Evolutionary conservation across 2,888 invertebrate genomes (phyloP), one percentile per base, ranked within the genome.

Genomic region (Drosophila setosimentum): DNA sequence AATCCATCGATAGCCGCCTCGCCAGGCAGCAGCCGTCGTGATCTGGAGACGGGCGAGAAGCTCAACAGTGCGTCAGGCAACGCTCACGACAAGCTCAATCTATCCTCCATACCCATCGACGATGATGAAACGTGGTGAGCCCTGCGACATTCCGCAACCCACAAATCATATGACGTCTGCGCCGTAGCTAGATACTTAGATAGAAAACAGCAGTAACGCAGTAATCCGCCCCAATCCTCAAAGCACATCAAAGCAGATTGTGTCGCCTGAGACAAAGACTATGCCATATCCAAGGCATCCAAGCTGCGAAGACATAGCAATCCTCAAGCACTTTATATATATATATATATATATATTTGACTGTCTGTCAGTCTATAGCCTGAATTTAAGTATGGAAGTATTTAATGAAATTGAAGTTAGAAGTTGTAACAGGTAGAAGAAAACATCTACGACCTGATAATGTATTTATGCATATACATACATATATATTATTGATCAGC

Each of bases 51-150:
- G 18, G 91, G 91, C 5, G 93, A 93, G 45, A 93, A 93, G 60
- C 72, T 91, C 0, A 91, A 78, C 71, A 89, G 86, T 24, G 89
- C 16, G 24, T 37, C 27, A n/a, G 90, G 90, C 24, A 95, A 94
- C 55, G 88, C 82, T 33, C 94, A 95, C 73, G 95, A 96, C 74
- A 94, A 94, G 76, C 88, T 95, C 4, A 95, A 94, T 83, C 93
- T 95, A 55, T 95, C 94, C 78, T 95, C 95, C 63, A 95, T 94
- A 80, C 94, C 94, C 29, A 95, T 95, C 73, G 94, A 95, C 61
- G 97, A 97, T 74, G 96, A 96, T 90, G 97, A 97, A 91, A 96
- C 96, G 71, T 97, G 96, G 96, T 96, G 93, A 93, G 93, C 77
- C 30, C 27, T 24, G 58, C 16, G 11, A 48, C 11, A 53, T 30